Evolutionary conservation across 2,888 invertebrate genomes (phyloP).

Genomic region (Ptychoptera albimana): DNA sequence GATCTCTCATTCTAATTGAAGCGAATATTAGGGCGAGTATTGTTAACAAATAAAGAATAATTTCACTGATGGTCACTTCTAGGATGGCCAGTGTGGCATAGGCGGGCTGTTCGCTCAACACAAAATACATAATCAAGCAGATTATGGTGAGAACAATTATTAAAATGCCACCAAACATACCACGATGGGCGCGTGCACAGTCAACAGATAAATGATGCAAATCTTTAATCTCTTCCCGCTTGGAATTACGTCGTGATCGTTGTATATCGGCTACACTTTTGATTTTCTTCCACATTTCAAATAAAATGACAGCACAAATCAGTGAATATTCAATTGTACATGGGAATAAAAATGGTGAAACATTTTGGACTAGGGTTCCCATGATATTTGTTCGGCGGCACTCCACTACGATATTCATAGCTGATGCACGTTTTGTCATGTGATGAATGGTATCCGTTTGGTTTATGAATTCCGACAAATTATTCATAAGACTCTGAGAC

Average conservation of each 20-base stretch:
- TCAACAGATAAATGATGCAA: constrained; percentile 50
- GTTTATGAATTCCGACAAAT: no score
- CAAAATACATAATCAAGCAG: constrained; percentile 69
- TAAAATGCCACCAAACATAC: constrained; percentile 49
- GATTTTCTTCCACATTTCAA: constrained; percentile 73
- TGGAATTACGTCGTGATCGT: constrained; percentile 11
- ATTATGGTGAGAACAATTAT: constrained; percentile 62
- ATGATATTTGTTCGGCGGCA: constrained; percentile 42
- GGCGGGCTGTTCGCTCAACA: constrained; percentile 42
- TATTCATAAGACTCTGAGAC: no score
- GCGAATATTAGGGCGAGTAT: constrained; percentile 40
- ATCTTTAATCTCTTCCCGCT: constrained; percentile 4
- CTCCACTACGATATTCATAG: constrained; percentile 13
- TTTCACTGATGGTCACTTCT: constrained; percentile 52
- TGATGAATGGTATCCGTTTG: background rate
- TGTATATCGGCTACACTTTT: constrained; percentile 16
- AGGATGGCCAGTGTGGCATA: constrained; percentile 42
- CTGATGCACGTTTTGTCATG: constrained; percentile 9
- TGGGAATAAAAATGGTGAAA: constrained; percentile 60
- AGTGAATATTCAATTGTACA: constrained; percentile 72
- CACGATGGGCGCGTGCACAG: constrained; percentile 58
- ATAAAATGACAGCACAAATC: constrained; percentile 66
- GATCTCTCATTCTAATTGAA: constrained; percentile 42
- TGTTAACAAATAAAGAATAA: constrained; percentile 45
- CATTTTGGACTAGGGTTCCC: constrained; percentile 42